These are phyloP conservation scores for Mastigias papua DNA, from an alignment of 30 jellyfish, hydroid and myxozoan species.

Conservation along the genomic window DNA sequence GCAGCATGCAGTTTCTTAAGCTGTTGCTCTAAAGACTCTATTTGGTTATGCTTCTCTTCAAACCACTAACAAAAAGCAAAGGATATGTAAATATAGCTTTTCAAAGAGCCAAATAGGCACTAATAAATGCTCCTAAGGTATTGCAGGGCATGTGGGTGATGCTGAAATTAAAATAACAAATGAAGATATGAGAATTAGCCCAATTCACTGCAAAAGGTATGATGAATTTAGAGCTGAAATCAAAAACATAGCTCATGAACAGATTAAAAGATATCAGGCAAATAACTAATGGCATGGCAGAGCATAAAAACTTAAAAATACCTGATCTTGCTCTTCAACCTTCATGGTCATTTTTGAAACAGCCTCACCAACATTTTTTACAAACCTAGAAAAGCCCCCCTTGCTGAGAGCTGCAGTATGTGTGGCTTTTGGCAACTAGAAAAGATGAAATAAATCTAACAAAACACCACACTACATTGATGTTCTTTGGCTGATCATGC, in stretches of 20 bases:
- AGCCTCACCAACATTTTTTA: conserved; percentile 93
- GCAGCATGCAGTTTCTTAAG: conserved; percentile 84
- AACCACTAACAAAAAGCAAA: conserved; percentile 84
- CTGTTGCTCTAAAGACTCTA: conserved; percentile 87
- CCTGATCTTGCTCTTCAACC: conserved; percentile 84
- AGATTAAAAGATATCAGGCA: background rate
- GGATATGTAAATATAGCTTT: too few relatives aligned
- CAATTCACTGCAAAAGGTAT: too few relatives aligned
- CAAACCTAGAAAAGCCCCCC: conserved; percentile 90
- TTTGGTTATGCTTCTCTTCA: conserved; percentile 93
- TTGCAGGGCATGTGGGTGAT: too few relatives aligned
- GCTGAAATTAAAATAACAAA: too few relatives aligned
- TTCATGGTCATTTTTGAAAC: conserved; percentile 92
- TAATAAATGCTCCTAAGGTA: too few relatives aligned
- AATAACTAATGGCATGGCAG: background rate
- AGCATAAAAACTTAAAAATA: background rate
- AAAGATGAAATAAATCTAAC: background rate
- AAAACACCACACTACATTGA: background rate
- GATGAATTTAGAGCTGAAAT: too few relatives aligned
- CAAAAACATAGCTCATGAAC: background rate
- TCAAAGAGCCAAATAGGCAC: too few relatives aligned
- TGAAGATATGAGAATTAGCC: too few relatives aligned
- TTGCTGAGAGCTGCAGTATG: conserved; percentile 95
- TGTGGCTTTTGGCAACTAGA: conserved; percentile 93
- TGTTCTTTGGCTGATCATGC: too few relatives aligned